Percentiles rank a stretch among this genome's conserved stretches.
These are phyloP conservation scores for Actinia tenebrosa DNA, from an alignment of 64 coral and sea anemone species.

Conservation along the genomic window DNA sequence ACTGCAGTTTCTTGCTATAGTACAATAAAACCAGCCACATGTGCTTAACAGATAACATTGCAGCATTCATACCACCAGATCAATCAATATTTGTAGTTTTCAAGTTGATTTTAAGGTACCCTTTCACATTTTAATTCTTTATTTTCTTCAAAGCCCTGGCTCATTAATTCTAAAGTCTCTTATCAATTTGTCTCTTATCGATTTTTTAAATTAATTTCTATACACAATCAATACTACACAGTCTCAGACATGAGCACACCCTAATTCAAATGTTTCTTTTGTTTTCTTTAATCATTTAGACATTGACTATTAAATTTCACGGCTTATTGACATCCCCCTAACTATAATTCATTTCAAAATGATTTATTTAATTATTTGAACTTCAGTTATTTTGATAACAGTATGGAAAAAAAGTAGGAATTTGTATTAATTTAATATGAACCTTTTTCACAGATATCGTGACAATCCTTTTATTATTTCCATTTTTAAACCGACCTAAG, in stretches of 20 bases:
- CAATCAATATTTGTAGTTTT: too few species aligned
- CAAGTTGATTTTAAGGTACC: too few species aligned
- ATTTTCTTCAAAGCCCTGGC: too few species aligned
- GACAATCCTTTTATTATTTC: not conserved
- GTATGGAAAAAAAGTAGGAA: not conserved
- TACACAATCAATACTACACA: too few species aligned
- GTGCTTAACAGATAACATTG: too few species aligned
- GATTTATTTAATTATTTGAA: not conserved
- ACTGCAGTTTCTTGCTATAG: too few species aligned
- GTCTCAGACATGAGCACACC: not conserved
- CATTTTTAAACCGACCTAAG: not conserved
- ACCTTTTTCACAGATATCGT: not conserved
- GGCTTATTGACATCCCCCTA: not conserved
- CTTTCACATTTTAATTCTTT: too few species aligned
- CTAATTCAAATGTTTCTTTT: not conserved
- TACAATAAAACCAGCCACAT: too few species aligned
- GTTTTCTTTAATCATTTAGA: not conserved
- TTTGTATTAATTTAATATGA: not conserved
- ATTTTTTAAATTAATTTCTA: not conserved
- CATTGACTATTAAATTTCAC: not conserved
- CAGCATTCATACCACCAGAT: too few species aligned
- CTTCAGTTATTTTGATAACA: not conserved
- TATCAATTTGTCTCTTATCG: too few species aligned
- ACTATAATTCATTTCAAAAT: not conserved
- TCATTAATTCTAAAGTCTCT: too few species aligned